Percentiles rank a stretch among this genome's conserved stretches.
These are phyloP conservation scores for Battus philenor DNA, from an alignment of 1,140 invertebrate species.

Conservation along the genomic window DNA sequence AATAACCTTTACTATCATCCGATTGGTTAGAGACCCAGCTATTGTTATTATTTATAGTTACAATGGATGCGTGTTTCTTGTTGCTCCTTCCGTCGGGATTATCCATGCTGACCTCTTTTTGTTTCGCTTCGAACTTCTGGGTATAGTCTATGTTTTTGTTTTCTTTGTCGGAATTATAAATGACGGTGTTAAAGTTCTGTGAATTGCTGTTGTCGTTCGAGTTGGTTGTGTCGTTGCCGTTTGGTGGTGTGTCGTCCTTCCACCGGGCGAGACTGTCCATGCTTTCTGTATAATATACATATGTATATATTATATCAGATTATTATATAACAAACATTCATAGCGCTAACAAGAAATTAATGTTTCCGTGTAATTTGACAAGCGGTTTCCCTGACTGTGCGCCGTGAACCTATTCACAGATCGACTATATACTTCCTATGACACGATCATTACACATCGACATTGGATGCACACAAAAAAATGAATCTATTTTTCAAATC, in stretches of 20 bases:
- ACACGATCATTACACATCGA: too few relatives aligned
- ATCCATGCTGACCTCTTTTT: slow-evolving; percentile 34
- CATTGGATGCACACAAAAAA: too few relatives aligned
- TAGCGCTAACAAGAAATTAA: too few relatives aligned
- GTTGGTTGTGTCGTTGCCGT: slow-evolving; percentile 59
- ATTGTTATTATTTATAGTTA: slow-evolving; percentile 71
- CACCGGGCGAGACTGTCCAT: slow-evolving; percentile 72
- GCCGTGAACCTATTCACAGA: too few relatives aligned
- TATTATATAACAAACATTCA: too few relatives aligned
- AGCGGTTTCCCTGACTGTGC: too few relatives aligned
- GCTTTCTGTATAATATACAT: slow-evolving; percentile 54
- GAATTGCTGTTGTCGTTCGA: slow-evolving; percentile 72
- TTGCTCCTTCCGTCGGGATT: slow-evolving; percentile 40
- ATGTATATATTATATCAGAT: too few relatives aligned
- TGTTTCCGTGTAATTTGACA: too few relatives aligned
- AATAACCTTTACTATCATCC: slow-evolving; percentile 66
- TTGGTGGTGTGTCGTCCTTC: slow-evolving; percentile 74
- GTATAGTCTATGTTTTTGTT: slow-evolving; percentile 54
- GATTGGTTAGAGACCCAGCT: slow-evolving; percentile 72
- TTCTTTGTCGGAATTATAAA: slow-evolving; percentile 64
- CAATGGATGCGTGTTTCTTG: slow-evolving; percentile 67
- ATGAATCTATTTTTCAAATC: too few relatives aligned
- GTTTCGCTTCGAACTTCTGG: slow-evolving; percentile 44
- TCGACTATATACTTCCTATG: too few relatives aligned
- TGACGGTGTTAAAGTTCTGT: slow-evolving; percentile 69